Percentiles rank a stretch among this genome's conserved stretches.
Conservation (phyloP, 2,888 invertebrate species). For the Cepaea hortensis region DNA sequence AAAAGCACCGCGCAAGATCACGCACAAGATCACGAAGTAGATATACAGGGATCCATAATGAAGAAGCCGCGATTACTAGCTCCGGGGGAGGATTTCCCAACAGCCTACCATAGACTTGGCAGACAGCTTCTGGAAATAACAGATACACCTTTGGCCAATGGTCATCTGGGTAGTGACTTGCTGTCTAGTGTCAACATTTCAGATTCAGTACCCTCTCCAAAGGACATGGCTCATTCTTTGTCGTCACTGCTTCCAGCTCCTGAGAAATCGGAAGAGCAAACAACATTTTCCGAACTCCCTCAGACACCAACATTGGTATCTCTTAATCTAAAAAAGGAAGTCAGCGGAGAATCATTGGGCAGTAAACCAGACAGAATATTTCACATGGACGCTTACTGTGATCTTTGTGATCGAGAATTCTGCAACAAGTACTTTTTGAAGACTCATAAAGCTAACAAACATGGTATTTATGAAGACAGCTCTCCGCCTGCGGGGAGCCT, state of each 20-base stretch:
- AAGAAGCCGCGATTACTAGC: slow-evolving; percentile 42
- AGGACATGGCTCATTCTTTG: not conserved
- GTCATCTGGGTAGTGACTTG: slow-evolving; percentile 54
- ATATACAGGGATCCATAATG: slow-evolving; percentile 39
- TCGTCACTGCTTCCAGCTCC: not conserved
- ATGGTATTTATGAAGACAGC: slow-evolving; percentile 83
- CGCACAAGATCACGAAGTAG: slow-evolving; percentile 49
- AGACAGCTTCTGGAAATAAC: slow-evolving; percentile 81
- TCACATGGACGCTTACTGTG: slow-evolving; percentile 97
- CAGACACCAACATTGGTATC: not conserved
- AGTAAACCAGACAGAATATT: slow-evolving; percentile 81
- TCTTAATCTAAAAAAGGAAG: slow-evolving; percentile 24
- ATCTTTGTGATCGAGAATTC: slow-evolving; percentile 97
- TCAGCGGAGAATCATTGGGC: not conserved
- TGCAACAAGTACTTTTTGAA: slow-evolving; percentile 98
- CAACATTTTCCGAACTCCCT: not conserved
- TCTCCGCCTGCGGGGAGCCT: slow-evolving; percentile 63
- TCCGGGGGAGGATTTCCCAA: slow-evolving; percentile 65
- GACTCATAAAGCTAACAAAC: slow-evolving; percentile 97
- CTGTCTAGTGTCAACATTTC: slow-evolving; percentile 34
- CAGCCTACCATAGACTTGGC: slow-evolving; percentile 87
- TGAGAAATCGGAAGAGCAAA: not conserved
- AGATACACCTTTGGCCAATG: slow-evolving; percentile 57
- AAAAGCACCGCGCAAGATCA: slow-evolving; percentile 43
- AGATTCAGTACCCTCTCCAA: slow-evolving; percentile 21